Percentiles rank a stretch among this genome's conserved stretches.
phyloP scores from a whole-genome alignment of 2,888 invertebrate species.

The Ormia ochracea region DNA sequence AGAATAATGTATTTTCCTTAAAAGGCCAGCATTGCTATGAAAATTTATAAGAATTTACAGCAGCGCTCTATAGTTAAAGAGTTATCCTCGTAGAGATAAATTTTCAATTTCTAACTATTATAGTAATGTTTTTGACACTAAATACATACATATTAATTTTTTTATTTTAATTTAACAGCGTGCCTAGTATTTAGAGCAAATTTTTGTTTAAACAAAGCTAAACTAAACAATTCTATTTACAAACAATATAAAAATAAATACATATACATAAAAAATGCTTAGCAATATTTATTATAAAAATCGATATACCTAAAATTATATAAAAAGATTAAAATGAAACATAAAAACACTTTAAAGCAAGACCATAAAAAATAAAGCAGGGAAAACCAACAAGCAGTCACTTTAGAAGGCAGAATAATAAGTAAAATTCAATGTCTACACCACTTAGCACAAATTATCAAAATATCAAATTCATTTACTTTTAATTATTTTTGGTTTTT shows the following conservation, averaged over 20 bases:
- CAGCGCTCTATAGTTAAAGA: not conserved
- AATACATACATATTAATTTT: conserved; percentile 6
- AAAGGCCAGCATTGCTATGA: conserved; percentile 60
- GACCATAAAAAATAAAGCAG: conserved; percentile 37
- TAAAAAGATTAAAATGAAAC: conserved; percentile 34
- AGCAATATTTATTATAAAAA: conserved; percentile 57
- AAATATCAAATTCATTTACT: not conserved
- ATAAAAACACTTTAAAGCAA: conserved; percentile 26
- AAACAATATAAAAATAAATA: conserved; percentile 43
- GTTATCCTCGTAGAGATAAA: conserved; percentile 1
- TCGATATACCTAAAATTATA: conserved; percentile 59
- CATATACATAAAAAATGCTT: conserved; percentile 46
- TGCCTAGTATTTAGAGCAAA: conserved; percentile 62
- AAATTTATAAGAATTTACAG: conserved; percentile 6
- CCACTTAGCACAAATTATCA: conserved; percentile 46
- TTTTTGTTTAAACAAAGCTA: conserved; percentile 40
- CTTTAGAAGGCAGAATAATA: conserved; percentile 51
- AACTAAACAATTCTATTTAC: conserved; percentile 56
- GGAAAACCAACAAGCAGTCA: conserved; percentile 44
- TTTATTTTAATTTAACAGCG: conserved; percentile 58
- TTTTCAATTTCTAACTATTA: conserved; percentile 32
- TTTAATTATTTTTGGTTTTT: not conserved
- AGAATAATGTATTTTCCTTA: conserved; percentile 38
- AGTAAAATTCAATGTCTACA: conserved; percentile 20
- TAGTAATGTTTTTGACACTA: conserved; percentile 31